phyloP scores from a whole-genome alignment of 2,113 vertebrate species.

The Boulengeromyrus knoepffleri region DNA sequence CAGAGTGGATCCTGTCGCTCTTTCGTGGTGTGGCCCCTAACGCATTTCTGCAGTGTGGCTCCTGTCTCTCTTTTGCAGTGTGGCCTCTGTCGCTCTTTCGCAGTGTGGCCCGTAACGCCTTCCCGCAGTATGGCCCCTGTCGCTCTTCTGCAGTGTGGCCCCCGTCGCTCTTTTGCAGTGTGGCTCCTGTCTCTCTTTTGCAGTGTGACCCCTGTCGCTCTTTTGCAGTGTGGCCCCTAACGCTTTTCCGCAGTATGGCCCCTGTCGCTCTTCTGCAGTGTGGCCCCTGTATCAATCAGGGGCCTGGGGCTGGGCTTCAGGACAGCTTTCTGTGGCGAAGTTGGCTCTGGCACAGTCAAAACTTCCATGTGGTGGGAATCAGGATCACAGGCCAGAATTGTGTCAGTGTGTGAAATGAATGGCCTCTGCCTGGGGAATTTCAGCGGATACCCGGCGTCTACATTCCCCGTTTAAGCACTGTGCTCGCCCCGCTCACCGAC shows the following conservation, averaged over 20 bases:
- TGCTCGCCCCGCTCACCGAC: background rate
- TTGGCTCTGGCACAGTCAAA: background rate
- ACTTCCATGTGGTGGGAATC: background rate
- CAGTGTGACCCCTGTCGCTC: too few relatives aligned
- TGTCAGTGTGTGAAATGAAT: background rate
- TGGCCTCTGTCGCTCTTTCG: too few relatives aligned
- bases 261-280: background rate
- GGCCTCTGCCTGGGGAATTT: background rate
- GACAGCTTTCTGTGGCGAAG: background rate
- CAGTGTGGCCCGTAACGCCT: too few relatives aligned
- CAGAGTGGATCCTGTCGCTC: too few relatives aligned
- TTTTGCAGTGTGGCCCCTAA: too few relatives aligned
- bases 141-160: background rate
- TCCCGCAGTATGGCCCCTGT: too few relatives aligned
- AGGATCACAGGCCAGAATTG: background rate
- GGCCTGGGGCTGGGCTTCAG: background rate
- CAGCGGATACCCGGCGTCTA: background rate
- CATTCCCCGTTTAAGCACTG: background rate
- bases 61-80: too few relatives aligned
- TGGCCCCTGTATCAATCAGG: background rate
- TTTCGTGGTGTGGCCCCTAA: accelerated
- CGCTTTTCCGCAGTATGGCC: background rate
- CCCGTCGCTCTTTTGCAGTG: too few relatives aligned
- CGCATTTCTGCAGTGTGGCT: too few relatives aligned
- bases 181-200: too few relatives aligned